Base-by-base conservation (phyloP, 2,888 invertebrate species). In the Eilema depressum region DNA sequence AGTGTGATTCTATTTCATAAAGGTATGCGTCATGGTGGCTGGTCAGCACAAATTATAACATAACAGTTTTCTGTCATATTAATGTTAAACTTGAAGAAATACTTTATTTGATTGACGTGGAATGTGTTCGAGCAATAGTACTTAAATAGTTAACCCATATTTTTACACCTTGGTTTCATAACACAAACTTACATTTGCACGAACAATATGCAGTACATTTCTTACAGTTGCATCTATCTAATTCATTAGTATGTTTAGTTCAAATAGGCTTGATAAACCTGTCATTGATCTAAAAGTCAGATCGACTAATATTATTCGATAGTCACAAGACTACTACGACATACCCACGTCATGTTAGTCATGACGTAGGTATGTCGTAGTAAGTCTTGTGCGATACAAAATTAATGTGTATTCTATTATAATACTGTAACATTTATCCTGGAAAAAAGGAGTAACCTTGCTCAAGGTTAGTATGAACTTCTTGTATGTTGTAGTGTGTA, bases 31-130 rank as follows among this genome's bases (percentile, higher is more conserved):
- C 83, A 81, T 76, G 81, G 81, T 75, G 70, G 73, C 66, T 82
- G 76, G 65, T 70, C 77, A 75, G 78, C 63, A 71, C 69, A 78
- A 75, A 74, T 75, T 74, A 74, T 74, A 71, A 59, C 66, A 63
- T 69, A 66, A 63, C 69, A 71, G 72, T 84, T 84, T 75, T 74
- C 53, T 53, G 53, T 53, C 53, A 53, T 53, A 53, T 53, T 53
- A 53, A 72, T 78, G 80, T 78, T 83, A 77, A 74, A 72, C 70
- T 82, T 88, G 82, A 79, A 73, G 88, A 86, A 85, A 87, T 75
- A 80, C 81, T 79, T 73, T 72, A 72, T 77, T 85, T 81, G 80
- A 86, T 86, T 67, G 85, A 81, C 75, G 79, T 69, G 83, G 85
- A 88, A 88, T 88, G 84, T 76, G 78, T 85, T 77, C 83, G 73